Base-by-base conservation (phyloP, 2,888 invertebrate genomes). In the Atrina japonica region DNA sequence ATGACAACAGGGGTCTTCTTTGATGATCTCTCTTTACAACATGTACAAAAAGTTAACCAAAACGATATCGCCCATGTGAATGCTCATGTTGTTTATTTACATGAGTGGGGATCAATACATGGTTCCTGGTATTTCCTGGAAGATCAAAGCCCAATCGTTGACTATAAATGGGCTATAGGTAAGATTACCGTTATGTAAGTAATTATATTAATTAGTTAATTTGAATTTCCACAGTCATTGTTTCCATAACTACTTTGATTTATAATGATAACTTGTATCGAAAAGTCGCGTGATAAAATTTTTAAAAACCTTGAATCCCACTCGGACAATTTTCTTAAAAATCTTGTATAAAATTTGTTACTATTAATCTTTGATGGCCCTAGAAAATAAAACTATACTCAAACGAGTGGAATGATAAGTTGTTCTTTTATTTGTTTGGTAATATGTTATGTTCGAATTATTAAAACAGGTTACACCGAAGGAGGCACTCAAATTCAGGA, bases 81-180 rank as follows among this genome's bases (percentile, higher is more conserved):
- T 35, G 67, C 60, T 3, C 74, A 75, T 43, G 61, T 72, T 16
- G 73, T 75, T 3, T 73, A 70, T 52, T 21, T 75, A 18, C 72
- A 77, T 49, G 70, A 72, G 9, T 75, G 72, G 66, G 65, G 72
- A 1, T 72, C 77, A 0, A 55, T 77, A 40, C 72, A 76, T 53
- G 76, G 71, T 5, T 61, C 75, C 0, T 80, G 80, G 80, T 63
- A 52, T 14, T 74, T 74, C 61, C 35, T 65, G 14, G 80, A 80
- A 53, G 35, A 41, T 16, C 77, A 76, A n/a, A 75, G 73, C 47
- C 66, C 59, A 0, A 73, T 78, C 11, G 58, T 66, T 3, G 69
- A 73, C 23, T 76, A 76, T 53, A 52, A 61, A 14, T 80, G 77
- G 80, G 80, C 80, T 18, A 73, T 80, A 67, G 80, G 80, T 76